Percentiles rank a stretch among this genome's conserved stretches.
These are phyloP conservation scores for Malurus melanocephalus DNA, from an alignment of 2,113 vertebrate species.

Conservation along the genomic window DNA sequence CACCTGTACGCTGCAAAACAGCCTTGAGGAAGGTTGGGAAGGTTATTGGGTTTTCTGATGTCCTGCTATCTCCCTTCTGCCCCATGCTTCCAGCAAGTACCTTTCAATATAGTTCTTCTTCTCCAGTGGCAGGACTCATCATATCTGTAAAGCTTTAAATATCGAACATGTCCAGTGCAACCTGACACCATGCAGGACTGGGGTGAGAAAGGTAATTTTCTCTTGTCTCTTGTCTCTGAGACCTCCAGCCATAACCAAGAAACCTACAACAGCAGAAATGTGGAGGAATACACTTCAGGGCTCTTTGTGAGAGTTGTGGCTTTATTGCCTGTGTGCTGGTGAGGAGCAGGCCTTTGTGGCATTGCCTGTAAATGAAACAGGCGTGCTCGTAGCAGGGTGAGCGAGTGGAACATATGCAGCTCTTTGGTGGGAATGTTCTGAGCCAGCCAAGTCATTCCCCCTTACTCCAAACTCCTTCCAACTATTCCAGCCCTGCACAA, in stretches of 20 bases:
- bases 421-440: background rate
- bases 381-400: background rate
- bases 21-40: background rate
- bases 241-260: background rate
- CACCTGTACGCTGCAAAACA: background rate
- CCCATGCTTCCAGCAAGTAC: background rate
- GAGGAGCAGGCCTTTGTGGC: slow-evolving; percentile 3
- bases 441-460: background rate
- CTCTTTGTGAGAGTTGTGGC: background rate
- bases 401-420: background rate
- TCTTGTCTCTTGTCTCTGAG: background rate
- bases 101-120: background rate
- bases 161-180: background rate
- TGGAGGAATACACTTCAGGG: background rate
- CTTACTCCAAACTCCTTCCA: background rate
- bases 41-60: background rate
- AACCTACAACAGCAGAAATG: background rate
- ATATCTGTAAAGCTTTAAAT: slow-evolving; percentile 6
- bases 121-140: background rate
- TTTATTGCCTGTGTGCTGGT: slow-evolving; percentile 25
- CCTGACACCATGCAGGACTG: background rate
- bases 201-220: slow-evolving; percentile 4
- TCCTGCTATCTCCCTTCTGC: background rate
- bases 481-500: slow-evolving; percentile 1
- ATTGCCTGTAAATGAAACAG: slow-evolving; percentile 5